phyloP scores from a whole-genome alignment of 2,797 vertebrate species.

The Dryobates pubescens region DNA sequence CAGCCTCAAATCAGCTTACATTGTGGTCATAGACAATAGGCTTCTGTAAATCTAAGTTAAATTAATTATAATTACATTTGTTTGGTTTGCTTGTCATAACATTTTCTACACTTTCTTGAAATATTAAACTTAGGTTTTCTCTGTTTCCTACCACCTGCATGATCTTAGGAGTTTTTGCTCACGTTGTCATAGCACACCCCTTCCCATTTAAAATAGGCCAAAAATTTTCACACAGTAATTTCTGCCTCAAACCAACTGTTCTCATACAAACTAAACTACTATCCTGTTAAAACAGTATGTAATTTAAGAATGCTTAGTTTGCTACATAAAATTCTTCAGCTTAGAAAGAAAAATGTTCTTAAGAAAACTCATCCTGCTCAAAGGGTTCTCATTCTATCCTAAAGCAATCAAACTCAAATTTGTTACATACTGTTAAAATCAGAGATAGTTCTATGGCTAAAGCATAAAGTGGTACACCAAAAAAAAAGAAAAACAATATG shows the following conservation, averaged over 20 bases:
- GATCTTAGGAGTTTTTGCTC: not conserved
- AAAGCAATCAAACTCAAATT: not conserved
- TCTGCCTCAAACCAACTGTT: not conserved
- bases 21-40: not conserved
- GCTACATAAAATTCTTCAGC: not conserved
- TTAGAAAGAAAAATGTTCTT: not conserved
- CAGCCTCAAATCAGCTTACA: not conserved
- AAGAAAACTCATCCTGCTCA: not conserved
- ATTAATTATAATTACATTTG: not conserved
- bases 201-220: not conserved
- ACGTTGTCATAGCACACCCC: rapidly evolving
- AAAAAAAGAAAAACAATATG: not conserved
- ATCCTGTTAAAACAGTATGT: not conserved
- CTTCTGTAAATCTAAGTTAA: not conserved
- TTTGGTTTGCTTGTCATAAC: not conserved
- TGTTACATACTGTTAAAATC: not conserved
- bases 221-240: not conserved
- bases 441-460: not conserved
- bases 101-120: not conserved
- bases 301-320: not conserved
- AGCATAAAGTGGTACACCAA: not conserved
- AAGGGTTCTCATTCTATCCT: not conserved
- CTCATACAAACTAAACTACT: not conserved
- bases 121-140: not conserved
- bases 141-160: not conserved